Percentiles rank a stretch among this genome's conserved stretches.
Evolutionary conservation across 1,140 invertebrate genomes (phyloP).

Genomic region (Meloidogyne hapla): DNA sequence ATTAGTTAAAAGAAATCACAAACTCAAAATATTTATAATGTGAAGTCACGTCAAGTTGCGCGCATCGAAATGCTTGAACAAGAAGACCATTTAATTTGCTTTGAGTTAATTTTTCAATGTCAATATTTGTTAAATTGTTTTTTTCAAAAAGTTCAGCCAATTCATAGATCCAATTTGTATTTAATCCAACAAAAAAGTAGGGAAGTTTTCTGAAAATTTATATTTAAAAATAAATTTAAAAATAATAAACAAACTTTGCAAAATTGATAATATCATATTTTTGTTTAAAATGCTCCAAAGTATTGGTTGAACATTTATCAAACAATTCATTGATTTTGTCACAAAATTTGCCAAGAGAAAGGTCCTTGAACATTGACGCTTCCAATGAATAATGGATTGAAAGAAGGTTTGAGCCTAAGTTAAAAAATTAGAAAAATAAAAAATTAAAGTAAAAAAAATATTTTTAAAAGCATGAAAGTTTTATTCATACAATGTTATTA

Average conservation of each 20-base stretch:
- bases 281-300: constrained; percentile 28
- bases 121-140: background rate
- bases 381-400: constrained; percentile 26
- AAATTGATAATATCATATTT: constrained; percentile 36
- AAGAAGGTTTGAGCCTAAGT: constrained; percentile 30
- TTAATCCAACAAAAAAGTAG: constrained; percentile 36
- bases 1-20: too few species aligned
- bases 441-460: too few species aligned
- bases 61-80: background rate
- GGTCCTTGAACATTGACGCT: constrained; percentile 9
- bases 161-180: constrained; percentile 39
- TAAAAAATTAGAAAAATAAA: background rate
- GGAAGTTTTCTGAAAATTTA: constrained; percentile 28
- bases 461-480: too few species aligned
- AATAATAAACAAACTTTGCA: constrained; percentile 26
- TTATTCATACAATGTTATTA: too few species aligned
- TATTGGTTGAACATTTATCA: constrained; percentile 29
- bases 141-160: constrained; percentile 28
- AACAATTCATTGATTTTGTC: constrained; percentile 20
- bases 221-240: background rate
- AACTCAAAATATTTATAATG: constrained; percentile 8
- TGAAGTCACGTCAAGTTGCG: background rate
- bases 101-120: constrained; percentile 8
- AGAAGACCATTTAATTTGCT: constrained; percentile 8
- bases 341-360: constrained; percentile 25